These are phyloP conservation scores for Scalopus aquaticus DNA, from an alignment of 2,113 vertebrate species.

Conservation along the genomic window DNA sequence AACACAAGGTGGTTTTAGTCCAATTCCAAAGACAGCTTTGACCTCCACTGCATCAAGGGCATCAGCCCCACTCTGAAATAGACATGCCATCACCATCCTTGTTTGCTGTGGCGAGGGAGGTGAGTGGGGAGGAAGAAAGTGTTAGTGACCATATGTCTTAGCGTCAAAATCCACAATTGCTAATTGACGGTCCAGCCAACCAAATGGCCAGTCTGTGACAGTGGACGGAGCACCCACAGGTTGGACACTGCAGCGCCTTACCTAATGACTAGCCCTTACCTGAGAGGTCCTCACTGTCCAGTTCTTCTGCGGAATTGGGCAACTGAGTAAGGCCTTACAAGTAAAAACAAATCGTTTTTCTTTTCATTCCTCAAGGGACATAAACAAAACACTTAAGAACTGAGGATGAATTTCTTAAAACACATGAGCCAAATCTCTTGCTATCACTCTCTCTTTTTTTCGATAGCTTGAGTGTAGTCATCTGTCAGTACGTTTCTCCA, in stretches of 20 bases:
- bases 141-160: neutral
- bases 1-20: neutral
- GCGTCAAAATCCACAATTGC: slow-evolving; percentile 8
- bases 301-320: slow-evolving; percentile 90
- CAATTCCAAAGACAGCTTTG: neutral
- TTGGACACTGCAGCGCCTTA: slow-evolving; percentile 79
- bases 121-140: slow-evolving; percentile 3
- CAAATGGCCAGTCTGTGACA: slow-evolving; percentile 69
- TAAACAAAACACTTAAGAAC: slow-evolving; percentile 88
- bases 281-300: slow-evolving; percentile 90
- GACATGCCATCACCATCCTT: neutral
- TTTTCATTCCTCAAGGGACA: slow-evolving; percentile 86
- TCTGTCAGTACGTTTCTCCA: slow-evolving; percentile 68
- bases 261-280: slow-evolving; percentile 88
- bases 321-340: slow-evolving; percentile 92
- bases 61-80: neutral
- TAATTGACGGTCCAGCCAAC: slow-evolving; percentile 51
- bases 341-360: slow-evolving; percentile 88
- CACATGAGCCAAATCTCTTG: slow-evolving; percentile 80
- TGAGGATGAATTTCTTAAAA: slow-evolving; percentile 78
- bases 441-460: slow-evolving; percentile 61
- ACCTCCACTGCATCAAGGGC: rapidly evolving
- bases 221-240: slow-evolving; percentile 72
- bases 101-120: neutral
- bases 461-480: slow-evolving; percentile 71